Percentiles rank a stretch among this genome's conserved stretches.
Conservation (phyloP, 2,888 invertebrate species). For the Dynastes tityus region DNA sequence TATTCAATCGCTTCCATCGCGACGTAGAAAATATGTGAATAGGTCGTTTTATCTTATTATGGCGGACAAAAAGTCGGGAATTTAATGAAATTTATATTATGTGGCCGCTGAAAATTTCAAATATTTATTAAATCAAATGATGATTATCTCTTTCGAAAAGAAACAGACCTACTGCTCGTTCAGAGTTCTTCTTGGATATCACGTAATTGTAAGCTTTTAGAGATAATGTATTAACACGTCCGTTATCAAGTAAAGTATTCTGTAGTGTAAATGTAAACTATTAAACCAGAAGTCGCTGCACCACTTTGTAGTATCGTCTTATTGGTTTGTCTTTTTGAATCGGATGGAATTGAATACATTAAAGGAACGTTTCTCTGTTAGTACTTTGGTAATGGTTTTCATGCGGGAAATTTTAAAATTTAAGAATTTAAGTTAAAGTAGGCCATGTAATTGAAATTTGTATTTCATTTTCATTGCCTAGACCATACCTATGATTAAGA, state of each 20-base stretch:
- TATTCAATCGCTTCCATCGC: slow-evolving; percentile 27
- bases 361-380: background rate
- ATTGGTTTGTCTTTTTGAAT: background rate
- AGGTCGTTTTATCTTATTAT: slow-evolving; percentile 44
- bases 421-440: no score
- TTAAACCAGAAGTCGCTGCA: background rate
- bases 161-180: slow-evolving; percentile 13
- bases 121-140: slow-evolving; percentile 46
- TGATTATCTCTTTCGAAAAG: slow-evolving; percentile 40
- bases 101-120: slow-evolving; percentile 45
- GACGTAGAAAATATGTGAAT: slow-evolving; percentile 40
- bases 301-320: slow-evolving; percentile 1
- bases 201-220: slow-evolving; percentile 28
- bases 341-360: background rate
- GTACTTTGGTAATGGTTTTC: no score
- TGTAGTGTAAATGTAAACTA: background rate
- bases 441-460: no score
- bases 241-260: slow-evolving; percentile 16
- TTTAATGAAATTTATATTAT: slow-evolving; percentile 45
- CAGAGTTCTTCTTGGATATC: slow-evolving; percentile 19
- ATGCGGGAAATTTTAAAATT: no score
- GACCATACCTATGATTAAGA: no score
- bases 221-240: slow-evolving; percentile 35
- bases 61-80: slow-evolving; percentile 42
- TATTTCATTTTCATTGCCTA: no score